These are phyloP conservation scores for Sarcoramphus papa DNA, from an alignment of 2,797 vertebrate genomes.

Conservation along the genomic window DNA sequence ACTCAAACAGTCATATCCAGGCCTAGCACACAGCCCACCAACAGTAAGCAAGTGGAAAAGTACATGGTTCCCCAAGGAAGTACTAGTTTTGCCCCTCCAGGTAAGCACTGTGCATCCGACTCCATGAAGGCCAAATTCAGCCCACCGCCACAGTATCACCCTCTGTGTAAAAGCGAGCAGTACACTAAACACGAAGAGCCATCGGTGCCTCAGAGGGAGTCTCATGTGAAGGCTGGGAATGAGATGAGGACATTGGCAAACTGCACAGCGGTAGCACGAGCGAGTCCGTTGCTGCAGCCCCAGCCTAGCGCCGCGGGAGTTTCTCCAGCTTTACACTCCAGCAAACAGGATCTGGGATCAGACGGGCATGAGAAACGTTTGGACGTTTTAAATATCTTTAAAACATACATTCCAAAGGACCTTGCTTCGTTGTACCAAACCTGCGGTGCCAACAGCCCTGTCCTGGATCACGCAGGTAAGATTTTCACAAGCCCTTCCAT, in stretches of 20 bases:
- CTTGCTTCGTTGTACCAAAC: slow-evolving; percentile 90
- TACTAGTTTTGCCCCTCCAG: slow-evolving; percentile 77
- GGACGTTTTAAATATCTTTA: slow-evolving; percentile 88
- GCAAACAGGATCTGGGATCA: slow-evolving; percentile 76
- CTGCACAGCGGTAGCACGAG: slow-evolving; percentile 31
- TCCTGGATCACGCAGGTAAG: slow-evolving; percentile 89
- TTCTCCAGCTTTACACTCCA: slow-evolving; percentile 50
- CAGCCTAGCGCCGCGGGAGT: slow-evolving; percentile 38
- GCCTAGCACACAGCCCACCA: slow-evolving; percentile 63
- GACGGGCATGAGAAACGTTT: slow-evolving; percentile 78
- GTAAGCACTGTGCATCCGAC: slow-evolving; percentile 79
- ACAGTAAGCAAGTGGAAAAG: slow-evolving; percentile 75
- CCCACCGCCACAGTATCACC: slow-evolving; percentile 58
- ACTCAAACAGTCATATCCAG: slow-evolving; percentile 58
- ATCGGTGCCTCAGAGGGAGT: slow-evolving; percentile 68
- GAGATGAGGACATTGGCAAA: slow-evolving; percentile 65
- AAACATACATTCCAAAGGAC: slow-evolving; percentile 92
- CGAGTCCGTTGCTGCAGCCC: slow-evolving; percentile 44
- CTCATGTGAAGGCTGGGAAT: slow-evolving; percentile 49
- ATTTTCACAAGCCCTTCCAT: neutral
- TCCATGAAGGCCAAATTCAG: slow-evolving; percentile 72
- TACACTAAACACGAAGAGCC: slow-evolving; percentile 60
- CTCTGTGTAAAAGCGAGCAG: slow-evolving; percentile 60
- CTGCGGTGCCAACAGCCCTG: slow-evolving; percentile 86
- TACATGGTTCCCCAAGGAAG: slow-evolving; percentile 75